phyloP scores from a whole-genome alignment of 2,113 vertebrate genomes.

The Hemichromis elongatus region DNA sequence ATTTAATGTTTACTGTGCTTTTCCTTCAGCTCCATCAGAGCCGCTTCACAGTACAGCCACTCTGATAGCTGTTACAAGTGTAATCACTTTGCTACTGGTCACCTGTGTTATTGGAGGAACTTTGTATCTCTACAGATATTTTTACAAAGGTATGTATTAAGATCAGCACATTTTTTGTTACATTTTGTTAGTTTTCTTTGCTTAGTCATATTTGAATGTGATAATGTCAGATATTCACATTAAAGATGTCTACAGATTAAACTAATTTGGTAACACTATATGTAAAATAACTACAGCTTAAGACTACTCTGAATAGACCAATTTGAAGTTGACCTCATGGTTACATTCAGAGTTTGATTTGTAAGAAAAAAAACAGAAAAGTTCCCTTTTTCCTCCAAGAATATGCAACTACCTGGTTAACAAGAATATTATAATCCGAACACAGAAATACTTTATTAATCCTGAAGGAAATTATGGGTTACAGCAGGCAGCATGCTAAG shows the following conservation, averaged over 20 bases:
- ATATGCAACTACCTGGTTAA: neutral
- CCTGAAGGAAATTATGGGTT: too few species aligned
- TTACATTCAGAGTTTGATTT: neutral
- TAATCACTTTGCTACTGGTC: constrained; percentile 26
- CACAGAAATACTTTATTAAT: too few species aligned
- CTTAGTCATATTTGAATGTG: neutral
- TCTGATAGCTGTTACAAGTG: constrained; percentile 31
- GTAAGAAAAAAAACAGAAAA: neutral
- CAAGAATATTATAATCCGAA: neutral
- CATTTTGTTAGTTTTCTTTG: neutral
- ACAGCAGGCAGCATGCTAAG: too few species aligned
- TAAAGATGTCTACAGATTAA: neutral
- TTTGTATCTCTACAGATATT: constrained; percentile 9
- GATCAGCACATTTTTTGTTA: neutral
- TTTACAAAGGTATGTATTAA: constrained; percentile 18
- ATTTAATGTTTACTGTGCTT: neutral
- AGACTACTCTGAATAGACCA: neutral
- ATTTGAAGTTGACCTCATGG: neutral
- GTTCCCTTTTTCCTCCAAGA: neutral
- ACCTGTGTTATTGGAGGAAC: neutral
- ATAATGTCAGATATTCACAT: neutral
- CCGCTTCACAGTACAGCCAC: neutral
- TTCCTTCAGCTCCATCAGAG: constrained; percentile 10
- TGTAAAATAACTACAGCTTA: neutral
- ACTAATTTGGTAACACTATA: neutral